These are phyloP conservation scores for Drosophila tropicalis DNA, from an alignment of 1,140 invertebrate genomes.

Conservation along the genomic window DNA sequence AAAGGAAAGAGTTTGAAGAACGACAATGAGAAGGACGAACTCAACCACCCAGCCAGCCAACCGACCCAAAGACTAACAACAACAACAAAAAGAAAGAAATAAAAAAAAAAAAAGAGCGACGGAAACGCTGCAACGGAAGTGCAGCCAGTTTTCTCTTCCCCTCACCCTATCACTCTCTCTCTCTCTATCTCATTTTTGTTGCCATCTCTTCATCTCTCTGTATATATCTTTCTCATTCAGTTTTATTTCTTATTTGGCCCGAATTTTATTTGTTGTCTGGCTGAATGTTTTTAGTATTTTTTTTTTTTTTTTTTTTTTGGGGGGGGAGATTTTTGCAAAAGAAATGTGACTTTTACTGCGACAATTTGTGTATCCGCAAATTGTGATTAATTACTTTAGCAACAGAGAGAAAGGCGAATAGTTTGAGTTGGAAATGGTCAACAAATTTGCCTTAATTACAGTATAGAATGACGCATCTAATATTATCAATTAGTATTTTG, in stretches of 20 bases:
- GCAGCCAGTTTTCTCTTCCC: slow-evolving; percentile 54
- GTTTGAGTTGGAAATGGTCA: slow-evolving; percentile 4
- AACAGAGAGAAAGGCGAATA: background rate
- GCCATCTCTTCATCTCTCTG: background rate
- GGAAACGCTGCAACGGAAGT: slow-evolving; percentile 72
- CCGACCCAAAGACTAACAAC: slow-evolving; percentile 10
- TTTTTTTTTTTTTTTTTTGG: slow-evolving; percentile 8
- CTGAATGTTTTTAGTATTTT: background rate
- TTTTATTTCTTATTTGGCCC: slow-evolving; percentile 21
- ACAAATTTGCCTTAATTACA: slow-evolving; percentile 9
- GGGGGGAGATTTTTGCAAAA: background rate
- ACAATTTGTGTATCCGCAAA: slow-evolving; percentile 31
- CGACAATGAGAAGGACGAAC: slow-evolving; percentile 17
- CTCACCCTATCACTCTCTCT: background rate
- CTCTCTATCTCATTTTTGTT: slow-evolving; percentile 22
- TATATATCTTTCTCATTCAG: slow-evolving; percentile 11
- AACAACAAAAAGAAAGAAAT: slow-evolving; percentile 17
- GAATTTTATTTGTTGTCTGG: slow-evolving; percentile 11
- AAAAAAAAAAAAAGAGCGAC: slow-evolving; percentile 29
- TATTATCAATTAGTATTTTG: background rate
- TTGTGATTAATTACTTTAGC: slow-evolving; percentile 26
- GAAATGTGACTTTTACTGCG: slow-evolving; percentile 32
- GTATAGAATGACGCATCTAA: background rate
- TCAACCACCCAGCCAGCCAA: slow-evolving; percentile 13
- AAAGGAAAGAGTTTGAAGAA: slow-evolving; percentile 66